A percentile compares a stretch with the other conserved stretches of the same genome.
These are phyloP conservation scores for Chrysomela aeneicollis DNA, from an alignment of 2,888 invertebrate genomes.

Conservation along the genomic window DNA sequence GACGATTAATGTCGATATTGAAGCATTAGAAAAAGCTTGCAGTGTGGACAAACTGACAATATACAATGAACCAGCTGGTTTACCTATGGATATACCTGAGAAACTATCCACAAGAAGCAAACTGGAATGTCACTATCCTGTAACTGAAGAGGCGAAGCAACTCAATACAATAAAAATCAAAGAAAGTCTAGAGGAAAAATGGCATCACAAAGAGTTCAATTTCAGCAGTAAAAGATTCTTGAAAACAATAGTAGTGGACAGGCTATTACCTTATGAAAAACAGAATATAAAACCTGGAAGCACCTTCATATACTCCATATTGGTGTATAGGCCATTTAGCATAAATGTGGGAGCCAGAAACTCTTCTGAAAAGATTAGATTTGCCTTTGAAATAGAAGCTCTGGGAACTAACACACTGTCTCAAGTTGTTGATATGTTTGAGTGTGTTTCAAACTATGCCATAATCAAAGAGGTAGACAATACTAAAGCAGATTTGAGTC, in stretches of 20 bases:
- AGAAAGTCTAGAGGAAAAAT: slow-evolving; percentile 26
- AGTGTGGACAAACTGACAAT: slow-evolving; percentile 30
- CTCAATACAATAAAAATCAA: slow-evolving; percentile 33
- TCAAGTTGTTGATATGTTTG: slow-evolving; percentile 77
- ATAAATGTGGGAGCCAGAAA: slow-evolving; percentile 38
- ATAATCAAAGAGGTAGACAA: slow-evolving; percentile 69
- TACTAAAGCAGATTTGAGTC: slow-evolving; percentile 42
- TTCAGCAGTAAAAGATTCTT: slow-evolving; percentile 32
- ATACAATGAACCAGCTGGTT: slow-evolving; percentile 25
- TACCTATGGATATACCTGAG: slow-evolving; percentile 33
- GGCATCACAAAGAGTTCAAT: slow-evolving; percentile 23
- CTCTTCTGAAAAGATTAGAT: slow-evolving; percentile 55
- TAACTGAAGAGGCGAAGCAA: slow-evolving; percentile 25
- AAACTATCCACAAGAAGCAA: slow-evolving; percentile 33
- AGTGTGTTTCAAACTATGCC: slow-evolving; percentile 75
- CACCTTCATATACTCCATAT: slow-evolving; percentile 46
- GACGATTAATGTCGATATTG: slow-evolving; percentile 15
- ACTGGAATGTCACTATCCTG: slow-evolving; percentile 26
- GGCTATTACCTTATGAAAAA: neutral
- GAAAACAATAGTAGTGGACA: slow-evolving; percentile 31
- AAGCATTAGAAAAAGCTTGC: slow-evolving; percentile 21
- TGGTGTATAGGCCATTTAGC: slow-evolving; percentile 46
- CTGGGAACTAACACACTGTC: slow-evolving; percentile 74
- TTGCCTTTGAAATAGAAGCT: slow-evolving; percentile 68
- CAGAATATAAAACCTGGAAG: slow-evolving; percentile 43